phyloP scores from a whole-genome alignment of 2,888 invertebrate genomes.

The Eupithecia subumbrata region DNA sequence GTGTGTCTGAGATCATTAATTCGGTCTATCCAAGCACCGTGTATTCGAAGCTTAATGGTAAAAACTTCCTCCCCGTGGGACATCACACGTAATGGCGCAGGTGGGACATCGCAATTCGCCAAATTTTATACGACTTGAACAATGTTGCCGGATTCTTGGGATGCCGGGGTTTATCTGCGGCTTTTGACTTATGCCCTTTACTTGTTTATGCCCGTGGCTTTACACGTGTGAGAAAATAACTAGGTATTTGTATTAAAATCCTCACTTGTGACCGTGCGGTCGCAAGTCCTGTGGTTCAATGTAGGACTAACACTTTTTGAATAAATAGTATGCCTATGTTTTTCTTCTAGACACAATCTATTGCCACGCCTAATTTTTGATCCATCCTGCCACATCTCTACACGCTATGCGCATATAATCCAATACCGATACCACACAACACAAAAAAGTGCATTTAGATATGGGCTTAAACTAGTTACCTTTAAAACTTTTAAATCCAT shows the following conservation, averaged over 20 bases:
- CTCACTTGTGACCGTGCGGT: neutral
- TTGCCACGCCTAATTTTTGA: too few relatives aligned
- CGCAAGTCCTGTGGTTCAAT: neutral
- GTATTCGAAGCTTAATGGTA: constrained; percentile 8
- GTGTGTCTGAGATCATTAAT: neutral
- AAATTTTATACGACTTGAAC: constrained; percentile 32
- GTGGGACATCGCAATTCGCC: constrained; percentile 30
- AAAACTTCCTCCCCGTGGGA: constrained; percentile 1
- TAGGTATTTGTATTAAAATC: neutral
- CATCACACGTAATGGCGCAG: constrained; percentile 26
- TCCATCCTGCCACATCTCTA: too few relatives aligned
- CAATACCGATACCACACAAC: too few relatives aligned
- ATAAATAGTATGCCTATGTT: too few relatives aligned
- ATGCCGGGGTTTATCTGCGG: neutral
- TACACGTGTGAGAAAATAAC: neutral
- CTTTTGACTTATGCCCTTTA: neutral
- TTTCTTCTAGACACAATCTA: too few relatives aligned
- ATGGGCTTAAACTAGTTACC: too few relatives aligned
- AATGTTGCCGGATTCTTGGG: constrained; percentile 30
- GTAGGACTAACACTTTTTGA: neutral
- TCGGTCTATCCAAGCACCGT: neutral
- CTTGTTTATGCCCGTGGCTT: neutral
- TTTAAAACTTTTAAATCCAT: too few relatives aligned
- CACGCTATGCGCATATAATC: too few relatives aligned
- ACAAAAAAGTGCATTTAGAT: too few relatives aligned